Evolutionary conservation across 2,113 vertebrate species (phyloP).

Genomic region (Passer montanus): DNA sequence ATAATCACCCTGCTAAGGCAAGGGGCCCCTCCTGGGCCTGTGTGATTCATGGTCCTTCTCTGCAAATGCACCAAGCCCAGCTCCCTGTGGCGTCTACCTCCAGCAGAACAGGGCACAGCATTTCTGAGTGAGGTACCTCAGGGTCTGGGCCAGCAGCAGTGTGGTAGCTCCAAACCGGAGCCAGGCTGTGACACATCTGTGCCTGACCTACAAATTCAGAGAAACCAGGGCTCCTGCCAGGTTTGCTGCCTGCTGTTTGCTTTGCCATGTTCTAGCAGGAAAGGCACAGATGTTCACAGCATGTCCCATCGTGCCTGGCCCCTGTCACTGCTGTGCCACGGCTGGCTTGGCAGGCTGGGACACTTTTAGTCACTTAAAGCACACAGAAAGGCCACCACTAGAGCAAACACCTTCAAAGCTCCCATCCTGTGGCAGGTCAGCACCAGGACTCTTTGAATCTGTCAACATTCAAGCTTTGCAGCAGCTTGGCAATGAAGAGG

Average conservation of each 20-base stretch:
- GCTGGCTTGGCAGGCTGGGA: background rate
- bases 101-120: background rate
- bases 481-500: background rate
- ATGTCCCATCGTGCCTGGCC: background rate
- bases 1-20: background rate
- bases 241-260: background rate
- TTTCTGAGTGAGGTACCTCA: background rate
- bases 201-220: background rate
- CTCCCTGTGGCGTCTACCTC: background rate
- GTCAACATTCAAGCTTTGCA: background rate
- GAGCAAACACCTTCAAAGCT: background rate
- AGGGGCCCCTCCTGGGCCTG: background rate
- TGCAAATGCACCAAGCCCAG: background rate
- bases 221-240: background rate
- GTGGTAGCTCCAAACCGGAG: background rate
- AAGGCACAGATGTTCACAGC: background rate
- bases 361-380: background rate
- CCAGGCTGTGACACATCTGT: background rate
- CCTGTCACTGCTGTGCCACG: rapidly evolving
- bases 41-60: background rate
- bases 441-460: background rate
- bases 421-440: background rate
- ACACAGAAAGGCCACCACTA: background rate
- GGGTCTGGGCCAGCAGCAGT: background rate
- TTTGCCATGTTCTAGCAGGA: background rate